Evolutionary conservation across 2,888 invertebrate genomes (phyloP), one percentile per base, ranked within the genome.

Genomic region (Noctuana brunneofusca): DNA sequence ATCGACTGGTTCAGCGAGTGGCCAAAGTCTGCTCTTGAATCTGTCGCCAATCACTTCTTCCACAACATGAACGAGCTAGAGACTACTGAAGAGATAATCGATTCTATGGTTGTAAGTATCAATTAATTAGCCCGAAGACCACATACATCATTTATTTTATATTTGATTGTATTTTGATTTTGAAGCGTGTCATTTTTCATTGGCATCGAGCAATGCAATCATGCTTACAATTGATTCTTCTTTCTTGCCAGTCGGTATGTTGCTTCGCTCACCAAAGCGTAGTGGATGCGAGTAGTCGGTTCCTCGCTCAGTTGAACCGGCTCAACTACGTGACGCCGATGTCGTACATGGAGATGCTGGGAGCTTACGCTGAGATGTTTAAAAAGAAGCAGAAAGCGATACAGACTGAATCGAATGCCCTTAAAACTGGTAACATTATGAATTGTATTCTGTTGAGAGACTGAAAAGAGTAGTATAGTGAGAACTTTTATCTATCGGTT

Each of bases 1-100:
- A 97, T 97, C 70, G 97, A 98, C 84, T 98, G 97, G 97, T 97
- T 97, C 86, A 96, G 96, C 84, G 95, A 95, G 59, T 97, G 97
- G 97, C 97, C 97, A 0, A 94, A 95, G 72, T 93, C 95, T 0
- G 97, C 97, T 0, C 87, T 97, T 24, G 95, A 96, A 92, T 97
- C 97, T 72, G 96, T 96, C n/a, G 96, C 96, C 0, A 83, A 88
- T 48, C 94, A 95, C 79, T 96, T 96, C 77, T 92, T 96, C 71
- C 76, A 88, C 35, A 93, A 94, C 65, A 94, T 97, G 80, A 86
- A 92, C 2, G 94, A 95, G 66, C 87, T 96, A 43, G 90, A 93
- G 50, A 93, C 95, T 0, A 92, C 92, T 0, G 86, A 93, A 0
- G 87, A 93, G 24, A 83, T 95, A 12, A 92, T 96, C 4, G 76